Conservation (phyloP, 2,797 vertebrate genomes). For the Cercopithecus diana region DNA sequence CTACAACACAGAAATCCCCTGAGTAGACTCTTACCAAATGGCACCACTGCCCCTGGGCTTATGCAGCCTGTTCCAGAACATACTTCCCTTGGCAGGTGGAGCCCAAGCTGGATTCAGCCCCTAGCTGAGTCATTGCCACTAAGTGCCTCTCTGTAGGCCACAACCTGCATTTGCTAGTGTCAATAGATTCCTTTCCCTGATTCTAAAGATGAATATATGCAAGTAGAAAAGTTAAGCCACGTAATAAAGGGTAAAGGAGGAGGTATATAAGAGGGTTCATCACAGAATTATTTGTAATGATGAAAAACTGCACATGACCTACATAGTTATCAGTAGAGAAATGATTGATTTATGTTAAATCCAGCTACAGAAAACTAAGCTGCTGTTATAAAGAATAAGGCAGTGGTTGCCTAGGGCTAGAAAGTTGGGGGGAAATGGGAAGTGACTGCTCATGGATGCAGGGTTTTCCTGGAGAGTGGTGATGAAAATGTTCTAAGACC, state of each 20-base stretch:
- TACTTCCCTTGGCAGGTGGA: background rate
- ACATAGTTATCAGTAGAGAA: background rate
- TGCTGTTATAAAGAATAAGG: background rate
- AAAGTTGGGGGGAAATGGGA: background rate
- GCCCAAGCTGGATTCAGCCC: background rate
- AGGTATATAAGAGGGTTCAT: background rate
- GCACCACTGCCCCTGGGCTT: background rate
- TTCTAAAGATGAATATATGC: background rate
- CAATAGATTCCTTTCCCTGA: background rate
- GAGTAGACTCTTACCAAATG: background rate
- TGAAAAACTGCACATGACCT: conserved; percentile 16
- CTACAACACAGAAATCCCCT: no score
- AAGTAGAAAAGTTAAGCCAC: conserved; percentile 2
- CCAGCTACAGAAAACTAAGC: conserved; percentile 34
- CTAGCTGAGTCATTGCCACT: background rate
- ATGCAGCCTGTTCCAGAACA: background rate
- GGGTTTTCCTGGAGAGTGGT: background rate
- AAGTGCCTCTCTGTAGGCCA: background rate
- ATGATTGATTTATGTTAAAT: background rate
- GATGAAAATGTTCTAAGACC: background rate
- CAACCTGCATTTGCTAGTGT: background rate
- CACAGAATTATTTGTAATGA: background rate
- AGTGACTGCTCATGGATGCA: background rate
- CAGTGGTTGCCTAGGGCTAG: background rate
- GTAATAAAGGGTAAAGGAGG: background rate